Percentiles rank a stretch among this genome's conserved stretches.
Evolutionary conservation across 1,140 invertebrate genomes (phyloP).

Genomic region (Tetramorium alpestre): DNA sequence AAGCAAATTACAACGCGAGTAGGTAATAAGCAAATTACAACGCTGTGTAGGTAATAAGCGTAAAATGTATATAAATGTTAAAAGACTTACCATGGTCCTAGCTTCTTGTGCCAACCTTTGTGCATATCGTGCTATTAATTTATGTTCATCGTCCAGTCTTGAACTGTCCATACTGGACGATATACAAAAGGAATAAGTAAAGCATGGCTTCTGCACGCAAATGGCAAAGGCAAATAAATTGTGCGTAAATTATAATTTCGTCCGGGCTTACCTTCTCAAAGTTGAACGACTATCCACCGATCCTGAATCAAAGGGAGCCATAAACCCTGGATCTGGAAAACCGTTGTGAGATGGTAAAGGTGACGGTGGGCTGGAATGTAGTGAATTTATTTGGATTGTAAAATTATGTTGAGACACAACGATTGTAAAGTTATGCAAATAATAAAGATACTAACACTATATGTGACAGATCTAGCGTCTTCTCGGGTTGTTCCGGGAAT

Average conservation of each 20-base stretch:
- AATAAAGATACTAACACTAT: conserved; percentile 92
- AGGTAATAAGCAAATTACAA: conserved; percentile 16
- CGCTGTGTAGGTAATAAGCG: conserved; percentile 8
- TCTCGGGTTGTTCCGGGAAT: conserved; percentile 96
- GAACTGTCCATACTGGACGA: conserved; percentile 86
- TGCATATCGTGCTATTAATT: conserved; percentile 98
- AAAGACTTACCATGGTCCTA: conserved; percentile 91
- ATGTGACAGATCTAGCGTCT: conserved; percentile 97
- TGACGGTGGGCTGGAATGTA: conserved; percentile 90
- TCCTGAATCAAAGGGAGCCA: conserved; percentile 91
- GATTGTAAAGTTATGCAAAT: background rate
- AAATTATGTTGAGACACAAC: conserved; percentile 11
- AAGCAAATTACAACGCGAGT: conserved; percentile 18
- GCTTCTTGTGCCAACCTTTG: conserved; percentile 96
- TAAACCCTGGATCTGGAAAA: conserved; percentile 90
- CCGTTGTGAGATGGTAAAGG: conserved; percentile 95
- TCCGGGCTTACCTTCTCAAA: conserved; percentile 85
- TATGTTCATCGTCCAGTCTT: conserved; percentile 96
- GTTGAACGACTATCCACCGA: conserved; percentile 93
- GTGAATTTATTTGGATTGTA: conserved; percentile 63
- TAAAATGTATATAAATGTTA: conserved; percentile 36
- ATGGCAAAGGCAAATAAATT: conserved; percentile 52
- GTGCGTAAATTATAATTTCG: conserved; percentile 35
- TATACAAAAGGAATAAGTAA: conserved; percentile 69
- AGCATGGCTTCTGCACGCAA: conserved; percentile 58